Percentiles rank a stretch among this genome's conserved stretches.
phyloP scores from a whole-genome alignment of 2,888 invertebrate genomes.

The Hermodice carunculata region DNA sequence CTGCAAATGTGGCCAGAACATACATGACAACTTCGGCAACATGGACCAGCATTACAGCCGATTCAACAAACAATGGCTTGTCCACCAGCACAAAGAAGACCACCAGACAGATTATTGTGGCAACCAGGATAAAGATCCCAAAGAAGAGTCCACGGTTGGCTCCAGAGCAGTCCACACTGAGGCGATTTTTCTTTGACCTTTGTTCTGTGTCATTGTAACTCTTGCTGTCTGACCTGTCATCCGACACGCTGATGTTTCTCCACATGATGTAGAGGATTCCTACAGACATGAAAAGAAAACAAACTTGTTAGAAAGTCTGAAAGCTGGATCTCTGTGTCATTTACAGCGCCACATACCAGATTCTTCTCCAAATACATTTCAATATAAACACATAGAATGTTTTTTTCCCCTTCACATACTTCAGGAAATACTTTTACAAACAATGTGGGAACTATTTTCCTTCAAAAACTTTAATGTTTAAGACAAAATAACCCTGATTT shows the following conservation, averaged over 20 bases:
- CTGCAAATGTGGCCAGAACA: slow-evolving; percentile 86
- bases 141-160: slow-evolving; percentile 88
- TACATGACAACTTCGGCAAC: slow-evolving; percentile 90
- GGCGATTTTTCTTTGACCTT: slow-evolving; percentile 3
- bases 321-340: no score
- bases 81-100: slow-evolving; percentile 92
- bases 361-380: no score
- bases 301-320: no score
- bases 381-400: no score
- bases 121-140: slow-evolving; percentile 77
- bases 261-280: slow-evolving; percentile 96
- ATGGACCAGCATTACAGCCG: slow-evolving; percentile 90
- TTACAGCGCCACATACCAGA: no score
- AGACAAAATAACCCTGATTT: no score
- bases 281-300: slow-evolving; percentile 31
- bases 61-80: slow-evolving; percentile 80
- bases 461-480: no score
- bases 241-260: slow-evolving; percentile 78
- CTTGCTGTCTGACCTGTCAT: no score
- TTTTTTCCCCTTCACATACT: no score
- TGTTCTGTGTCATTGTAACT: no score
- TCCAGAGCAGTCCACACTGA: slow-evolving; percentile 84
- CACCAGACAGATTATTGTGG: slow-evolving; percentile 78
- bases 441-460: no score
- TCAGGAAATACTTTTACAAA: no score